Base-by-base conservation (phyloP, 2,888 invertebrate genomes). In the Agriotes lineatus region DNA sequence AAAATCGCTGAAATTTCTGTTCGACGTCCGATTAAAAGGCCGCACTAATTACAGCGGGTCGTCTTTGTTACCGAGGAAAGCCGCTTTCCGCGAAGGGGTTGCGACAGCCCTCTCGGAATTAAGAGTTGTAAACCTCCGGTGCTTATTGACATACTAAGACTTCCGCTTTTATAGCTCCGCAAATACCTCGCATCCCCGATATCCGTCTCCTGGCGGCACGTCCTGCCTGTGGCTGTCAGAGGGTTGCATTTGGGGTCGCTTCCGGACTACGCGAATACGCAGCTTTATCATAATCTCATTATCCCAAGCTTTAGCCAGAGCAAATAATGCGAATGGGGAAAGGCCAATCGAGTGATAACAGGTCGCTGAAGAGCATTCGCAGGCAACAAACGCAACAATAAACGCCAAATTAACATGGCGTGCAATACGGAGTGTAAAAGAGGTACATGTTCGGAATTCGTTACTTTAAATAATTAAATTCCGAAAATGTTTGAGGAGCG, bases 381-480 rank as follows among this genome's bases (percentile, higher is more conserved):
- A 52, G 33, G 52, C 52, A 52, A 33, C 52, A 52, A 52, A 52
- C 52, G 52, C 52, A 52, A 52, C 52, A 52, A 52, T 52, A 52
- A 52, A 52, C 30, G 33, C 33, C 33, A 52, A 52, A 52, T 52
- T 52, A 52, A 52, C 52, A 52, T 33, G 14, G 52, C 33, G 52
- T 52, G 52, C 52, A 52, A 52, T 52, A 22, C 52, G 33, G 33
- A 30, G 52, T 52, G 52, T 52, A 52, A 52, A 52, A 52, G 33
- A 37, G 57, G 20, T 57, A 57, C 57, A 57, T 39, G 57, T 14
- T 57, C 39, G 42, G 57, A 57, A 57, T 57, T 37, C 39, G 57
- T 57, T 57, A 57, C 20, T 52, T 52, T 22, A 57, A 57, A 57
- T 64, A 64, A 64, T 64, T 64, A 64, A 64, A 64, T 64, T 64